These are phyloP conservation scores for Acanthurus leucopareius DNA, from an alignment of 2,797 vertebrate genomes.

Conservation along the genomic window DNA sequence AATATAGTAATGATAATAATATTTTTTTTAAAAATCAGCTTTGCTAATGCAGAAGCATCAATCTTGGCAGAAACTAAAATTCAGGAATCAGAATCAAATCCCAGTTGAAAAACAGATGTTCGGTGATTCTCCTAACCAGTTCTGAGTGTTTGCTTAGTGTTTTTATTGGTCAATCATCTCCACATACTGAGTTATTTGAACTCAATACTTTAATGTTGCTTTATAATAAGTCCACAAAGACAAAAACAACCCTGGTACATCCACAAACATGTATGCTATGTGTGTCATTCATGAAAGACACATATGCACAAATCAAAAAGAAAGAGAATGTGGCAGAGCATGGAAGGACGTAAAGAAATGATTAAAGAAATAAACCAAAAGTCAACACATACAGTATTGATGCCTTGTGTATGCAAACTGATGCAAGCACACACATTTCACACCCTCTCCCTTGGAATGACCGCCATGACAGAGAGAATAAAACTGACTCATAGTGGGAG, in stretches of 20 bases:
- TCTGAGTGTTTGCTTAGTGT: neutral
- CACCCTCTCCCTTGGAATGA: slow-evolving; percentile 4
- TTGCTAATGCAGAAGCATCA: too few relatives aligned
- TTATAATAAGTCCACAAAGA: slow-evolving; percentile 7
- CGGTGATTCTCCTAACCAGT: too few relatives aligned
- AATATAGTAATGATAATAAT: too few relatives aligned
- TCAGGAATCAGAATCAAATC: too few relatives aligned
- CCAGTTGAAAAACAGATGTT: too few relatives aligned
- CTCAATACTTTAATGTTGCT: slow-evolving; percentile 19
- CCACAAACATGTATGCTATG: neutral
- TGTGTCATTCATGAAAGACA: neutral
- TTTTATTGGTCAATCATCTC: slow-evolving; percentile 6
- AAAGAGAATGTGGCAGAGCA: neutral
- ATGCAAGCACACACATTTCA: slow-evolving; percentile 4
- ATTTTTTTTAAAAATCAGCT: too few relatives aligned
- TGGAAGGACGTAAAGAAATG: neutral
- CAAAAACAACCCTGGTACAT: neutral
- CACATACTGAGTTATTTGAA: slow-evolving; percentile 13
- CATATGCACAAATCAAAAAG: neutral
- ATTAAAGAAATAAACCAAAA: neutral
- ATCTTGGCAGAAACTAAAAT: too few relatives aligned
- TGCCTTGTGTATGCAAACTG: neutral
- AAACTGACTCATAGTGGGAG: slow-evolving; percentile 30
- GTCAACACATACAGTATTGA: neutral
- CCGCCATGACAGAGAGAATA: slow-evolving; percentile 24